Percentiles rank a stretch among this genome's conserved stretches.
phyloP scores from a whole-genome alignment of 2,113 vertebrate genomes.

The Oceanodroma tethys region DNA sequence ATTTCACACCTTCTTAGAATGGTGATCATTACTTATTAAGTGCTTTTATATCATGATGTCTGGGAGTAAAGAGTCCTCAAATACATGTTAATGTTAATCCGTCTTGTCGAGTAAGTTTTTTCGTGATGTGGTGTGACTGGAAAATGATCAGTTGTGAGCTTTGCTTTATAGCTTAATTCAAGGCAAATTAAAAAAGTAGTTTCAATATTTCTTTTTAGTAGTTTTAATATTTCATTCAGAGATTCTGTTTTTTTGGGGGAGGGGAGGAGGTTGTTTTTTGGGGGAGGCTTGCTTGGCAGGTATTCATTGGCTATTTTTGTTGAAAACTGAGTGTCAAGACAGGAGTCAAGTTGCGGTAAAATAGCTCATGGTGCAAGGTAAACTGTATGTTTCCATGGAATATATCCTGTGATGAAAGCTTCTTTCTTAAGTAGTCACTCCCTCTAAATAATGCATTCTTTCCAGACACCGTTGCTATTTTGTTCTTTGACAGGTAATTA shows the following conservation, averaged over 20 bases:
- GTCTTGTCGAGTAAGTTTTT: background rate
- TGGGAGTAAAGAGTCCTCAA: background rate
- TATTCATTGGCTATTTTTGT: background rate
- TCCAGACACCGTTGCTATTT: constrained; percentile 23
- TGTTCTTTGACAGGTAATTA: constrained; percentile 36
- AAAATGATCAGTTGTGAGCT: background rate
- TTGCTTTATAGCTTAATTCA: background rate
- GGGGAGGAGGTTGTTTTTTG: background rate
- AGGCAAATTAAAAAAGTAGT: background rate
- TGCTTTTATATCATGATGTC: background rate
- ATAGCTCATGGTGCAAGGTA: background rate
- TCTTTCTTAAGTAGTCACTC: constrained; percentile 39
- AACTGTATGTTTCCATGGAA: constrained; percentile 35
- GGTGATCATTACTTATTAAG: background rate
- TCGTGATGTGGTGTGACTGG: background rate
- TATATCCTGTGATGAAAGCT: constrained; percentile 45
- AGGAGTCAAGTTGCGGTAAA: background rate
- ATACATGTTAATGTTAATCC: background rate
- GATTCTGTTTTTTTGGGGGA: background rate
- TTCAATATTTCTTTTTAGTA: background rate
- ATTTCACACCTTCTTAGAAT: background rate
- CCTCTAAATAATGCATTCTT: constrained; percentile 51
- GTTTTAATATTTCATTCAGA: background rate
- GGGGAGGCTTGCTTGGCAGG: background rate
- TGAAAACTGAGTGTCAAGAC: constrained; percentile 32